A percentile compares a stretch with the other conserved stretches of the same genome.
Evolutionary conservation across 2,113 vertebrate genomes (phyloP).

Genomic region (Perca schrenkii): DNA sequence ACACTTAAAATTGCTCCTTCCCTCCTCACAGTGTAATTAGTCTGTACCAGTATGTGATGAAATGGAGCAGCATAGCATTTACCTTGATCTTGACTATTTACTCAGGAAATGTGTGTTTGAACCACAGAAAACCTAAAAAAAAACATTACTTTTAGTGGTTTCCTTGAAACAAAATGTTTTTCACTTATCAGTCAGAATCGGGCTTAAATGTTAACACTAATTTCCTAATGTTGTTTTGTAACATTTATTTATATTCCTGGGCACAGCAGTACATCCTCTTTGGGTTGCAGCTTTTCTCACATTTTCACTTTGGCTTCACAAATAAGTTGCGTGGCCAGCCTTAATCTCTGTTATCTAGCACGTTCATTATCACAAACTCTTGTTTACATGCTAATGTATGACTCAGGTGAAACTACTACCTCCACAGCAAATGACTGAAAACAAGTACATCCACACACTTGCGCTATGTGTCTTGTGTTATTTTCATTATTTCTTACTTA

Average conservation of each 20-base stretch:
- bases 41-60: not conserved
- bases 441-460: slow-evolving; percentile 6
- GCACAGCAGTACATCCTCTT: not conserved
- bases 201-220: not conserved
- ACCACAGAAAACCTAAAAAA: not conserved
- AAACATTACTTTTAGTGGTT: not conserved
- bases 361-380: slow-evolving; percentile 35
- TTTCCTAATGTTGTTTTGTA: not conserved
- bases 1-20: slow-evolving; percentile 14
- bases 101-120: not conserved
- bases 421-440: slow-evolving; percentile 28
- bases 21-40: slow-evolving; percentile 7
- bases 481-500: not conserved
- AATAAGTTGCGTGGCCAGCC: not conserved
- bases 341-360: slow-evolving; percentile 21
- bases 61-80: slow-evolving; percentile 4
- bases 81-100: slow-evolving; percentile 1
- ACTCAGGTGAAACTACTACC: slow-evolving; percentile 37
- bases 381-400: slow-evolving; percentile 47
- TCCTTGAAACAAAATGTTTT: not conserved
- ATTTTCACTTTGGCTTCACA: slow-evolving; percentile 8
- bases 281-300: not conserved
- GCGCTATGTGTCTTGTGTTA: not conserved
- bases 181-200: not conserved
- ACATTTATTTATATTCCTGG: not conserved